Evolutionary conservation across 2,797 vertebrate genomes (phyloP), one percentile per base, ranked within the genome.

Genomic region (Chrosomus eos): DNA sequence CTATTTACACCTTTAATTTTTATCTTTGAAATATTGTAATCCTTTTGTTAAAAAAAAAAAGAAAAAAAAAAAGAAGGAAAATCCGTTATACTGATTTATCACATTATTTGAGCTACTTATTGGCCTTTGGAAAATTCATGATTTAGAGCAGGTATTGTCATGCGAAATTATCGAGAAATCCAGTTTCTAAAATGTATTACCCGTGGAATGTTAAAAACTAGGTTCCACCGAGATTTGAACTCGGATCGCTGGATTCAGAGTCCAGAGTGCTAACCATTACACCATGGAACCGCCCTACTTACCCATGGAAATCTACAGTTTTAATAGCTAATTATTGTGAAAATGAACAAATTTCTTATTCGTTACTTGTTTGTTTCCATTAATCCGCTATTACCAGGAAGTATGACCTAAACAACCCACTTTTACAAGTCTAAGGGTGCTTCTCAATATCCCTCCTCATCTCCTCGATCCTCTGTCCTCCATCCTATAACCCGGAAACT

Each of bases 241-340:
- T 92, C 91, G 91, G 91, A 91, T 92, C 91, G 91, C 91, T 92
- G 91, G 91, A 92, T 91, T 92, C 91, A 92, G 91, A 92, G 91
- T 91, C 91, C 90, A 91, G 91, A 92, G 91, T 91, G 91, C 91
- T 92, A 92, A 92, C 91, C 91, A 91, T 92, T 92, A 92, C 91
- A 92, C 91, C 91, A 92, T 92, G 87, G 91, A 92, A 92, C 91
- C 91, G 2, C 4, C 0, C 3, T 13, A 0, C 0, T 0, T 2
- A 1, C 0, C 0, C 0, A 0, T 0, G 0, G 1, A 10, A 48
- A 72, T 23, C 1, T 74, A 16, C 3, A 0, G 1, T 1, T 9
- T 38, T 58, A 13, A 75, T n/a, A 5, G 14, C 0, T 31, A 13
- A 0, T 4, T 14, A 1, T 55, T 48, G 0, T 53, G 1, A 8